Evolutionary conservation across 1,140 invertebrate species (phyloP).

Genomic region (Meloidogyne floridensis): DNA sequence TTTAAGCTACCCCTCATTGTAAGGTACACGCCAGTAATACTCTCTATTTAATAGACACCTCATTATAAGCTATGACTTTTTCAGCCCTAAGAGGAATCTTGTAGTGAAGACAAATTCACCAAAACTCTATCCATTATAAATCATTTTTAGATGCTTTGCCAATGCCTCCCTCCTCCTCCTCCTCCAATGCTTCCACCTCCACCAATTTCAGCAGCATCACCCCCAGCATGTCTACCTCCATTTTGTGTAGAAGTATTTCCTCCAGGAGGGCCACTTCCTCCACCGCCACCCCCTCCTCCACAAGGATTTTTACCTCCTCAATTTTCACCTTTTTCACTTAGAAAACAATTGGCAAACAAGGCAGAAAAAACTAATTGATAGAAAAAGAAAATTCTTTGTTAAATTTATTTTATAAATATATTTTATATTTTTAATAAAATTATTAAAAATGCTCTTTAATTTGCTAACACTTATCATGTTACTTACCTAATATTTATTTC

Average conservation of each 20-base stretch:
- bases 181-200: conserved; percentile 25
- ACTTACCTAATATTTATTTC: neutral
- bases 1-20: no score
- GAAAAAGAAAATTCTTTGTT: neutral
- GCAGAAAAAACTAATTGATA: neutral
- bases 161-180: conserved; percentile 24
- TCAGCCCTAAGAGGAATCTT: no score
- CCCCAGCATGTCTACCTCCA: conserved; percentile 20
- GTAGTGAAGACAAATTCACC: no score
- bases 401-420: neutral
- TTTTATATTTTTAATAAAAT: conserved; percentile 9
- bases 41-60: no score
- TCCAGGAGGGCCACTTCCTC: neutral
- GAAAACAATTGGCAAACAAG: no score
- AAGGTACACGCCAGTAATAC: no score
- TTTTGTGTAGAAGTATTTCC: conserved; percentile 25
- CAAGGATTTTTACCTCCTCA: neutral
- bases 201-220: neutral
- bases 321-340: no score
- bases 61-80: no score
- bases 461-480: neutral
- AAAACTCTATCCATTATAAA: no score
- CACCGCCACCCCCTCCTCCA: neutral
- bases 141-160: neutral
- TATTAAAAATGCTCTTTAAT: neutral